Conservation (phyloP, 1,140 invertebrate species). For the Ephestia elutella region DNA sequence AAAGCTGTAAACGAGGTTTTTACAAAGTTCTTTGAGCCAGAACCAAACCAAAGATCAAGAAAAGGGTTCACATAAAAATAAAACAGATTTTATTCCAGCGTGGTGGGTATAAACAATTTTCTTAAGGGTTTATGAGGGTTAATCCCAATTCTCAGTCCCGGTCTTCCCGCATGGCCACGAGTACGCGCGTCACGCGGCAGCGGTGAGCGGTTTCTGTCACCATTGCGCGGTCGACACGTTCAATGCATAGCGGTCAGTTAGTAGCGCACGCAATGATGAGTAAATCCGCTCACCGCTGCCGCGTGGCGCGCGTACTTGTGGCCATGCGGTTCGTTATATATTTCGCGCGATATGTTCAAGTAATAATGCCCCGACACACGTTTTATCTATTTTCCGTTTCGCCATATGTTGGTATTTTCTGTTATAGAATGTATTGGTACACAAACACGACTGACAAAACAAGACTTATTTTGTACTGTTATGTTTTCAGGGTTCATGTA, state of each 20-base stretch:
- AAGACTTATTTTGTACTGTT: no score
- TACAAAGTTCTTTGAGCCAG: neutral
- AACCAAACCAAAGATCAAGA: conserved; percentile 1
- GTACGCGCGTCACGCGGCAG: no score
- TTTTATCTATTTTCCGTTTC: neutral
- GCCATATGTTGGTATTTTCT: neutral
- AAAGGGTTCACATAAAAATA: conserved; percentile 1
- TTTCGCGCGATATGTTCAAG: neutral
- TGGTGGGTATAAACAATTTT: neutral
- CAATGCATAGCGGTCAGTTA: no score
- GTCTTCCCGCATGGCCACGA: no score
- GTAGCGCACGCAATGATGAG: no score
- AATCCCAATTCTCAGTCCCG: neutral
- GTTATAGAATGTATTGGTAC: no score
- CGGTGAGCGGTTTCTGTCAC: no score
- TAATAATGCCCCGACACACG: neutral
- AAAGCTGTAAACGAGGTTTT: neutral
- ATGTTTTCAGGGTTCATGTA: no score
- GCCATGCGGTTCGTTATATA: neutral
- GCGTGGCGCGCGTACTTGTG: no score
- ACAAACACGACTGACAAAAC: no score
- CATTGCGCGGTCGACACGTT: no score
- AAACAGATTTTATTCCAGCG: neutral
- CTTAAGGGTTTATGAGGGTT: neutral
- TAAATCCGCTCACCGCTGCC: no score